A percentile compares a stretch with the other conserved stretches of the same genome.
Conservation (phyloP, 1,140 invertebrate species). For the Musca vetustissima region DNA sequence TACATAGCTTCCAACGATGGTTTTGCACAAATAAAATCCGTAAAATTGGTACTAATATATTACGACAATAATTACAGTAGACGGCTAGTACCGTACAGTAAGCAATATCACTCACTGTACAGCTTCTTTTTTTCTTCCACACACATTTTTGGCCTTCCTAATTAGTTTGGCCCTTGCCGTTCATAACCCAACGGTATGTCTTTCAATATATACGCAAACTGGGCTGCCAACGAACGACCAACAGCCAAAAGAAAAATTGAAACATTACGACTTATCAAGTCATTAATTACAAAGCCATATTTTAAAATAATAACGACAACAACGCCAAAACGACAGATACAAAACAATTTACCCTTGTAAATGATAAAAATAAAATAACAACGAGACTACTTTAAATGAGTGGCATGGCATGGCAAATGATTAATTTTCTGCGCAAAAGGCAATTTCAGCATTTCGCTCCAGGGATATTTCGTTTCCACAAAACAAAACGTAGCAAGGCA, state of each 20-base stretch:
- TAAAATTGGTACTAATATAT: no score
- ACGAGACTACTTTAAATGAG: constrained; percentile 4
- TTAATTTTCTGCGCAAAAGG: constrained; percentile 14
- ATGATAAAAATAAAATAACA: background rate
- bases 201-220: no score
- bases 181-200: no score
- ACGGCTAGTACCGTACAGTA: no score
- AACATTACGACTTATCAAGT: constrained; percentile 20
- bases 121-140: no score
- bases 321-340: background rate
- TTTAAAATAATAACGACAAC: background rate
- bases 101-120: no score
- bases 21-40: no score
- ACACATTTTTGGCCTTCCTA: no score
- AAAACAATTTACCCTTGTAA: background rate
- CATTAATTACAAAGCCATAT: constrained; percentile 13
- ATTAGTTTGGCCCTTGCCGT: no score
- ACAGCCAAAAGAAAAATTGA: constrained; percentile 7
- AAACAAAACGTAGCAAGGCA: no score
- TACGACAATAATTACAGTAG: no score
- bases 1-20: no score
- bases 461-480: background rate
- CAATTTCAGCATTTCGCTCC: background rate
- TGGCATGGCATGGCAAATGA: constrained; percentile 8
- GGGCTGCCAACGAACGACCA: background rate